These are phyloP conservation scores for Muscicapa adusta DNA, from an alignment of 2,113 vertebrate genomes.

Conservation along the genomic window DNA sequence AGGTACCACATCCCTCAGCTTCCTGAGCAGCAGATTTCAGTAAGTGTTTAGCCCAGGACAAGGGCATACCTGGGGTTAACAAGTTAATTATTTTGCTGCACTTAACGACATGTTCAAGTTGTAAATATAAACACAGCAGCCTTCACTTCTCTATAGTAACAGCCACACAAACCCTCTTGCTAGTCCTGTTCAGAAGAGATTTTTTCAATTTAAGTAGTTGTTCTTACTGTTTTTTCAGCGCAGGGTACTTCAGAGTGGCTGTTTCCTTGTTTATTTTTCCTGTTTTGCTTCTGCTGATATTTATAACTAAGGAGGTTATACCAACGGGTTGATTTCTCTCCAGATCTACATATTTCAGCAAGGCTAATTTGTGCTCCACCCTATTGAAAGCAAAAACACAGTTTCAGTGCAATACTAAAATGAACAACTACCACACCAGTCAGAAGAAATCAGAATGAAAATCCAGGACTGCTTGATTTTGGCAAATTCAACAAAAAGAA, in stretches of 20 bases:
- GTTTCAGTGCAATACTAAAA: neutral
- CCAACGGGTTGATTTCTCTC: constrained; percentile 85
- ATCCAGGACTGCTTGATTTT: neutral
- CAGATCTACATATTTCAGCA: constrained; percentile 83
- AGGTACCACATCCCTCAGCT: neutral
- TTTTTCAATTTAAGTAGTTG: neutral
- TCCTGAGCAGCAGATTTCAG: neutral
- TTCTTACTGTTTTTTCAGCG: constrained; percentile 68
- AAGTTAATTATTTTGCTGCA: neutral
- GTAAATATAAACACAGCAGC: neutral
- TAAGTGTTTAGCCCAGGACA: neutral
- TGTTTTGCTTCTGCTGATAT: constrained; percentile 77
- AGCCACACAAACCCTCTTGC: neutral
- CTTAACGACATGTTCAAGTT: neutral
- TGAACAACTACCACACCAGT: neutral
- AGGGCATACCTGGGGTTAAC: neutral
- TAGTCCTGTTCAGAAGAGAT: neutral
- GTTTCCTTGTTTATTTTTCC: constrained; percentile 66
- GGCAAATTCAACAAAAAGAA: neutral
- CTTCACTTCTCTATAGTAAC: neutral
- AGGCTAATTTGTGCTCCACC: constrained; percentile 94
- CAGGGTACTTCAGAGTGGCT: constrained; percentile 16
- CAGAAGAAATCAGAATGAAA: neutral
- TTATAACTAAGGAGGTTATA: constrained; percentile 90
- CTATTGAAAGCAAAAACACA: constrained; percentile 59